Evolutionary conservation across 2,888 invertebrate species (phyloP), one percentile per base, ranked within the genome.

Genomic region (Cephus sareptanus): DNA sequence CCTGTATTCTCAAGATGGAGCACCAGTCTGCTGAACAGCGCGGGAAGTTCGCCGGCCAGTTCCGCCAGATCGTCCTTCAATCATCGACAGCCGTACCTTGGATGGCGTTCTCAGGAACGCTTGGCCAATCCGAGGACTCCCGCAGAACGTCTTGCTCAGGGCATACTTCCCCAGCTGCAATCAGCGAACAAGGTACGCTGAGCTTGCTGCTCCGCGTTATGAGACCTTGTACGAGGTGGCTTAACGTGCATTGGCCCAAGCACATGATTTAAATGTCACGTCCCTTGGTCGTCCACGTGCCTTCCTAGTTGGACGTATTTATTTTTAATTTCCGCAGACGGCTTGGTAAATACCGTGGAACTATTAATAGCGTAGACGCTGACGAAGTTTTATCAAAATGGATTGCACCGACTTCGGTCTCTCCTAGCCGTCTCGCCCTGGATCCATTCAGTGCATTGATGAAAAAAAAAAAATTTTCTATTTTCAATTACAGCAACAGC

Each of bases 51-150:
- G 56, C 91, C 91, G 76, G 90, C 91, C 77, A 91, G 88, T 85
- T 92, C 91, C 75, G 92, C 94, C 68, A 93, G 95, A 79, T 95
- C 95, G 76, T 95, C 96, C 79, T 96, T 96, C 93, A 97, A 96
- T 90, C 96, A 96, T 85, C 94, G 97, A 69, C 96, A 97, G 90
- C 97, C 97, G 1, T 98, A 98, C 92, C 93, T 98, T 81, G 97
- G 97, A 76, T 98, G 97, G 98, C 93, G 97, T 85, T 94, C 94
- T 4, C 97, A 97, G 91, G 97, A 97, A 92, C 94, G 97, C 81
- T 93, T 98, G 76, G 94, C 95, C 84, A 90, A 92, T 82, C 96
- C 96, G 2, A 93, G 97, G 87, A 97, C 97, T 79, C 97, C 97
- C 73, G 97, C 97, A 85, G 97, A 97, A 93, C 94, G 96, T 93